Conservation (phyloP, 53 echinoderm and acorn worm genomes). For the Mesocentrotus franciscanus region DNA sequence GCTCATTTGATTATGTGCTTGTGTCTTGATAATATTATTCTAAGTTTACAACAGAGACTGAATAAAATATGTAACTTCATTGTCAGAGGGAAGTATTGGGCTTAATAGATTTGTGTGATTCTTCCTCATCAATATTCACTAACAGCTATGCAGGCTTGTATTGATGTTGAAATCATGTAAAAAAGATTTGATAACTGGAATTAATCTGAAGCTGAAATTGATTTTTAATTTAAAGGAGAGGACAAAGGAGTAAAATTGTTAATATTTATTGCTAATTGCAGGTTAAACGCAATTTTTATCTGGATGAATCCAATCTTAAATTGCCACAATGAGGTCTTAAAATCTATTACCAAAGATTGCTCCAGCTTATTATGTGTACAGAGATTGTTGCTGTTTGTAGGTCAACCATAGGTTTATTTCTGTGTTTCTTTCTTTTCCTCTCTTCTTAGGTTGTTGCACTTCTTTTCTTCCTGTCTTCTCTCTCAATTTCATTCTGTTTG, state of each 20-base stretch:
- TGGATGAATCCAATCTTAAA: not conserved
- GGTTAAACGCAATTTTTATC: not conserved
- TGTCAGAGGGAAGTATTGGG: not conserved
- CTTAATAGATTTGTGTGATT: not conserved
- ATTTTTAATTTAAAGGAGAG: not conserved
- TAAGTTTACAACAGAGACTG: not conserved
- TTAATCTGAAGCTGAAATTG: not conserved
- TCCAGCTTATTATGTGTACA: not conserved
- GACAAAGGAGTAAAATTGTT: not conserved
- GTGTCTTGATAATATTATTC: not conserved
- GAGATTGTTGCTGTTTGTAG: not conserved
- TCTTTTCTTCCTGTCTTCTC: not conserved
- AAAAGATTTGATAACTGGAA: not conserved
- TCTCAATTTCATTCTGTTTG: not conserved
- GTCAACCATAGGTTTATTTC: not conserved
- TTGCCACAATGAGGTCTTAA: slow-evolving; percentile 26
- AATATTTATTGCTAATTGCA: not conserved
- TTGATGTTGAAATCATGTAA: not conserved
- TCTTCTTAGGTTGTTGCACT: not conserved
- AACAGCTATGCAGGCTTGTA: not conserved
- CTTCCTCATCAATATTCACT: not conserved
- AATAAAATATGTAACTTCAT: not conserved
- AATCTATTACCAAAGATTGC: slow-evolving; percentile 16
- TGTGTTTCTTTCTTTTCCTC: not conserved
- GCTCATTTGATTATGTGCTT: not conserved